Percentiles rank a stretch among this genome's conserved stretches.
phyloP scores from a whole-genome alignment of 1,140 invertebrate species.

The Phocides pigmalion region DNA sequence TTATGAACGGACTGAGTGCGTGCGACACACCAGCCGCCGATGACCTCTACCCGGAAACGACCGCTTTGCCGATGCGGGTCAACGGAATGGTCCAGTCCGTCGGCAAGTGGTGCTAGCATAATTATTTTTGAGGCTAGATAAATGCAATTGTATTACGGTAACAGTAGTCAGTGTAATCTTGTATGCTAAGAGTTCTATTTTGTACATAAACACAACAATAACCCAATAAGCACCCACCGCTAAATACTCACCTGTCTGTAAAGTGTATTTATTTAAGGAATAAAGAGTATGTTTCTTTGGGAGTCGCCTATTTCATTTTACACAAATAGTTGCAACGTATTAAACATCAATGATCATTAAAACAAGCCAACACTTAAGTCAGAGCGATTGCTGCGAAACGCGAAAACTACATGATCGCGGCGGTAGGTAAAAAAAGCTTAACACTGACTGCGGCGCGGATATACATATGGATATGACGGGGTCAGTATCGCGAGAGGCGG shows the following conservation, averaged over 20 bases:
- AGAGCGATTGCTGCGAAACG: too few species aligned
- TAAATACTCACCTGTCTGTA: conserved; percentile 60
- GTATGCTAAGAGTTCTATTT: not conserved
- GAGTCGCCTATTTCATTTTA: not conserved
- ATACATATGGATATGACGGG: too few species aligned
- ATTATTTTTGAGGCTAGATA: conserved; percentile 7
- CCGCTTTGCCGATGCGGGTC: conserved; percentile 43
- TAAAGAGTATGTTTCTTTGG: conserved; percentile 35
- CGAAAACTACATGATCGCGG: too few species aligned
- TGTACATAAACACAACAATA: conserved; percentile 25
- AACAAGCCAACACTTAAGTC: too few species aligned
- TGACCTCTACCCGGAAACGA: conserved; percentile 62
- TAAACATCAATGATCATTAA: too few species aligned
- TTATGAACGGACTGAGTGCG: conserved; percentile 50
- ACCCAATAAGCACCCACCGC: conserved; percentile 47
- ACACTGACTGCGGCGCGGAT: too few species aligned
- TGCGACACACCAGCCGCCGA: conserved; percentile 66
- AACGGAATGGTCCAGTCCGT: conserved; percentile 40
- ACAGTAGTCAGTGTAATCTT: conserved; percentile 1
- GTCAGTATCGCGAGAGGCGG: too few species aligned
- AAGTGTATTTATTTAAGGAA: conserved; percentile 52
- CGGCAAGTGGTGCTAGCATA: conserved; percentile 61
- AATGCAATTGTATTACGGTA: conserved; percentile 1
- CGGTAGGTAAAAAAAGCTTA: too few species aligned
- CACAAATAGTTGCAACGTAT: too few species aligned